phyloP scores from a whole-genome alignment of 2,888 invertebrate species.

The Rapana venosa region DNA sequence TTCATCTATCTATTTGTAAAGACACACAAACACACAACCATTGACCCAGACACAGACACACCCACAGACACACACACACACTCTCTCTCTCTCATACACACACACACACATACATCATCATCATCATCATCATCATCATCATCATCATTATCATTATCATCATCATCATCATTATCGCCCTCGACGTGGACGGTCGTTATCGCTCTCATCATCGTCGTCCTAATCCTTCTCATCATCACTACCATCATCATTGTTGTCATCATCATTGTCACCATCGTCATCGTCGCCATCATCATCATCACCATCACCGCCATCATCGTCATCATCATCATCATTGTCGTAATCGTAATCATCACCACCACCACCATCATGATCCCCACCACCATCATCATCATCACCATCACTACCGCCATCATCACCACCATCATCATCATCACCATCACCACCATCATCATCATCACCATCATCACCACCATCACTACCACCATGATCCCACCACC shows the following conservation, averaged over 20 bases:
- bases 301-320: conserved; percentile 32
- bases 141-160: background rate
- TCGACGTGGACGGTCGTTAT: background rate
- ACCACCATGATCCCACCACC: too few species aligned
- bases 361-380: background rate
- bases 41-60: too few species aligned
- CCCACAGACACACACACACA: too few species aligned
- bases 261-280: conserved; percentile 23
- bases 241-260: conserved; percentile 24
- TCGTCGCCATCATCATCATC: conserved; percentile 27
- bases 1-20: too few species aligned
- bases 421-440: background rate
- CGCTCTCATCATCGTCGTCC: background rate
- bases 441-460: background rate
- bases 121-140: conserved; percentile 4
- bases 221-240: background rate
- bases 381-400: background rate
- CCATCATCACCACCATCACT: background rate
- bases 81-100: too few species aligned
- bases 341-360: background rate
- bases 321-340: conserved; percentile 32
- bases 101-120: too few species aligned
- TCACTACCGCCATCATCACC: background rate
- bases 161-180: background rate
- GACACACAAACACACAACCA: too few species aligned